These are phyloP conservation scores for Oscheius sp. DNA, from an alignment of 2,888 invertebrate species.

Conservation along the genomic window DNA sequence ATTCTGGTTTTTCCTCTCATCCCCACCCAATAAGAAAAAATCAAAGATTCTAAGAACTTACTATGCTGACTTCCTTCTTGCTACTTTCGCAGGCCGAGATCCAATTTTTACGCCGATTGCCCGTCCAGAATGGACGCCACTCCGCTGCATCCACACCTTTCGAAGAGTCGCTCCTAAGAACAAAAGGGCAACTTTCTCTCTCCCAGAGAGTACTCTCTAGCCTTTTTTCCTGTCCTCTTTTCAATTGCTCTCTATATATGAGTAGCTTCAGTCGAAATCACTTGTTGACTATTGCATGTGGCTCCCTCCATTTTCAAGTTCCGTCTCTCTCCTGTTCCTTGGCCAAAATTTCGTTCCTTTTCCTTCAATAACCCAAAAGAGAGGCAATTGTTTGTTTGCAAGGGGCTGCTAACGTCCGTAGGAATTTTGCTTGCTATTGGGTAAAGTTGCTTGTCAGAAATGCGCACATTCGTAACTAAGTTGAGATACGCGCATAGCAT, in stretches of 20 bases:
- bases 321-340: neutral
- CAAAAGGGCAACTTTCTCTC: neutral
- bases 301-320: neutral
- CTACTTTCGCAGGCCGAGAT: conserved; percentile 36
- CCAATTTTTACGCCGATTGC: conserved; percentile 38
- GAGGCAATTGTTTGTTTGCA: neutral
- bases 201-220: neutral
- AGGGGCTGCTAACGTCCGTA: neutral
- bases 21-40: too few relatives aligned
- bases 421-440: conserved; percentile 7
- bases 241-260: neutral
- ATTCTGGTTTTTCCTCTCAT: neutral
- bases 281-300: neutral
- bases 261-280: neutral
- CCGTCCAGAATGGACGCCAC: conserved; percentile 34
- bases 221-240: neutral
- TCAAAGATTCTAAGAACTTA: conserved; percentile 10
- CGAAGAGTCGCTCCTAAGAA: conserved; percentile 16
- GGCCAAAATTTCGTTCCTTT: neutral
- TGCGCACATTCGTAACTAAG: conserved; percentile 36
- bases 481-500: conserved; percentile 35
- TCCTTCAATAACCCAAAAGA: neutral
- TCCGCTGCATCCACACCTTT: conserved; percentile 36
- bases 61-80: conserved; percentile 33
- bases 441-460: conserved; percentile 26